Base-by-base conservation (phyloP, 2,888 invertebrate species). In the Exocentrus adspersus region DNA sequence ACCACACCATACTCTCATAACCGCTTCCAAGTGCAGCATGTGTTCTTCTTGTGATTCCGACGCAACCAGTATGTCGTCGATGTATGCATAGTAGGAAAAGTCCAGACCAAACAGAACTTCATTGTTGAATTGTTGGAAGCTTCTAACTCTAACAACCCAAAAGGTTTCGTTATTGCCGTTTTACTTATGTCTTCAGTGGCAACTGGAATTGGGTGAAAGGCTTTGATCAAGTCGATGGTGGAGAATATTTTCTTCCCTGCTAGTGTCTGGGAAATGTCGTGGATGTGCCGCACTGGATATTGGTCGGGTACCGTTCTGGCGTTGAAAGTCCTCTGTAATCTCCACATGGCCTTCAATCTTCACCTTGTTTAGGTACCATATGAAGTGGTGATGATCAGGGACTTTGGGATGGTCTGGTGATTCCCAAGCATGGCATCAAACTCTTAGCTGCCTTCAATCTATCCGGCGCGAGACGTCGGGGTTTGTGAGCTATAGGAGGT, bases 41-140 rank as follows among this genome's bases (percentile, higher is more conserved):
- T 79, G 79, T 32, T 76, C 68, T 6, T 72, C 54, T 14, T 61
- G 60, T 5, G 62, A 51, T 9, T 16, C 4, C 20, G 70, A 69
- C n/a, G 73, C 66, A 5, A 28, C 9, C 6, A 28, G n/a, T 7
- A 81, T 72, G 60, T 81, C 80, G 37, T 82, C 80, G 0, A 82
- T 52, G 53, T 81, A 82, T 0, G 67, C 51, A 56, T 75, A 72
- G 42, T 62, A n/a, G n/a, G n/a, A 64, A 60, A 82, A 78, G 17
- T 78, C 78, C 0, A 78, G 50, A 3, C 75, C 77, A 1, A 72
- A 61, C 0, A 73, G 19, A 1, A 73, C 70, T 10, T 73, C 72
- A 42, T 81, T 77, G 10, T 82, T 77, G 32, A 80, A 81, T 4
- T 79, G 72, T 58, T 81, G 79, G 67, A 83, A 78, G 0, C 80